Percentiles rank a stretch among this genome's conserved stretches.
Evolutionary conservation across 2,113 vertebrate species (phyloP).

Genomic region (Mormoops blainvillei): DNA sequence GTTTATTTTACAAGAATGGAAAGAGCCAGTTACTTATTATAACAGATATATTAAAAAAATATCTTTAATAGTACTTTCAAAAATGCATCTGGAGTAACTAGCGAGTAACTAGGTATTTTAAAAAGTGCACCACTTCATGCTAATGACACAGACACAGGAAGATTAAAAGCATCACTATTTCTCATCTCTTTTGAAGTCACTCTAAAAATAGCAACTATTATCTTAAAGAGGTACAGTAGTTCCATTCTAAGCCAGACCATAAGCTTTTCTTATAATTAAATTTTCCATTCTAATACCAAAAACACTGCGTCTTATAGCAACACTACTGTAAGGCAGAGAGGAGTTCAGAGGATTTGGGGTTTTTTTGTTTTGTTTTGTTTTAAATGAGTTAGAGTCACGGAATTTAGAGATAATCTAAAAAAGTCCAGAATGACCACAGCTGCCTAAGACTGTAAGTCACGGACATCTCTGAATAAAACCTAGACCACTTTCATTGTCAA

Average conservation of each 20-base stretch:
- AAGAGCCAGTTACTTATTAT: constrained; percentile 55
- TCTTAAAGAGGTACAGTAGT: not conserved
- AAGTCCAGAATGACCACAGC: not conserved
- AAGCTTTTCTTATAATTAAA: not conserved
- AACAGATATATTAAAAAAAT: not conserved
- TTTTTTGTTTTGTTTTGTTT: too few relatives aligned
- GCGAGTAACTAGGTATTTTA: not conserved
- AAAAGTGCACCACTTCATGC: not conserved
- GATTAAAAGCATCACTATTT: not conserved
- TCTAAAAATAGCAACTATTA: constrained; percentile 35
- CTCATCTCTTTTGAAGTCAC: not conserved
- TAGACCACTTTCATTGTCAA: not conserved
- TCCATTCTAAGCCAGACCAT: not conserved
- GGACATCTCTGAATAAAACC: not conserved
- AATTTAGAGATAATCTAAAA: constrained; percentile 16
- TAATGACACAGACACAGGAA: not conserved
- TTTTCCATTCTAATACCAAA: not conserved
- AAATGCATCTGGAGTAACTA: not conserved
- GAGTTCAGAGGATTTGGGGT: too few relatives aligned
- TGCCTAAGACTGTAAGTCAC: not conserved
- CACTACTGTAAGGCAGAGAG: not conserved
- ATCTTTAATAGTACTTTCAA: not conserved
- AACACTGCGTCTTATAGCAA: not conserved
- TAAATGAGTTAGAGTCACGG: not conserved
- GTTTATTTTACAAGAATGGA: not conserved